These are phyloP conservation scores for Noctuana brunneofusca DNA, from an alignment of 2,888 invertebrate species.

Conservation along the genomic window DNA sequence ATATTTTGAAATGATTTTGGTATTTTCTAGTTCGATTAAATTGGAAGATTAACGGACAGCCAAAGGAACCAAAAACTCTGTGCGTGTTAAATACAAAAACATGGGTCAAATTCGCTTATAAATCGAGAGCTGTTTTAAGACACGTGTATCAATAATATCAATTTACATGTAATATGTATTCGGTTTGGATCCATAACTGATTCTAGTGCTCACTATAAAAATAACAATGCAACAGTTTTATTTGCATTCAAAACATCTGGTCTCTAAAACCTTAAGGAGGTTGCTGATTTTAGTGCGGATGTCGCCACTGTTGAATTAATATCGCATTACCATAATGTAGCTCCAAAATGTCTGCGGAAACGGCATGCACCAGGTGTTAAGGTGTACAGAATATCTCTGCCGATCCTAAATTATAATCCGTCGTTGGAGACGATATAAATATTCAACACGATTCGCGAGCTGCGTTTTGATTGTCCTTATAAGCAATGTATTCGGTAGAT, in stretches of 20 bases:
- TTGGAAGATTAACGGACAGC: too few relatives aligned
- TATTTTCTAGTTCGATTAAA: too few relatives aligned
- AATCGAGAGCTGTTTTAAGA: too few relatives aligned
- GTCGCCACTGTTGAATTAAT: constrained; percentile 36
- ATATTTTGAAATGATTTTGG: too few relatives aligned
- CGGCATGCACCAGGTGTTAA: constrained; percentile 15
- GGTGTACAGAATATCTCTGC: constrained; percentile 18
- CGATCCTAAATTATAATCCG: constrained; percentile 10
- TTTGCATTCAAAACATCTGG: constrained; percentile 31
- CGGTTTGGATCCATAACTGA: neutral
- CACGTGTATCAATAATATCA: too few relatives aligned
- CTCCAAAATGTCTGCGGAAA: constrained; percentile 44
- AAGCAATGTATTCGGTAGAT: too few relatives aligned
- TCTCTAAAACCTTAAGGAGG: constrained; percentile 14
- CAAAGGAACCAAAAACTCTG: too few relatives aligned
- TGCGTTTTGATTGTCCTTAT: neutral
- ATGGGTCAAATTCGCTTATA: too few relatives aligned
- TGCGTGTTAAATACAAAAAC: too few relatives aligned
- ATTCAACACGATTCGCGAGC: constrained; percentile 6
- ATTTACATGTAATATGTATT: neutral
- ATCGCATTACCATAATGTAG: constrained; percentile 40
- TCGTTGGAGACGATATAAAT: constrained; percentile 11
- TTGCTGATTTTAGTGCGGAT: constrained; percentile 21
- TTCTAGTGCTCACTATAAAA: neutral
- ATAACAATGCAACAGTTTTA: constrained; percentile 16